Base-by-base conservation (phyloP, 2,113 vertebrate species). In the Istiophorus platypterus region DNA sequence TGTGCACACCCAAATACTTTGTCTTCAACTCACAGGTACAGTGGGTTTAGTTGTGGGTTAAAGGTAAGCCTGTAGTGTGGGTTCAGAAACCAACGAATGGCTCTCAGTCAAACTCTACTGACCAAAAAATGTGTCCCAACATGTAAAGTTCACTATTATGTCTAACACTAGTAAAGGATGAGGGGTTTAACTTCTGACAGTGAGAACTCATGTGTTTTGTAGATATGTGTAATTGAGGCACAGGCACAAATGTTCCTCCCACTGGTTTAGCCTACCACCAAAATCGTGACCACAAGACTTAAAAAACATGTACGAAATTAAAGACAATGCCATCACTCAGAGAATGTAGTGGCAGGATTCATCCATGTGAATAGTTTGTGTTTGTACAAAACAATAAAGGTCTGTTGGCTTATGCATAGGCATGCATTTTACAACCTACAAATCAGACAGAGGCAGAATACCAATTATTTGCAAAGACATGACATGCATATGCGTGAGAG, bases 11-110 rank as follows among this genome's bases (percentile, higher is more conserved):
- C 56, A 98, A 98, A 89, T 99, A 97, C 89, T 98, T 99, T 79
- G 90, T 98, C 41, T 99, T 99, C 93, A 99, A 99, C 90, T 98
- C 97, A 3, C 96, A 98, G 97, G 98, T 99, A 91, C 82, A 94
- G 2, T 0, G 18, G 18, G 11, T 18, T 17, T 18, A 9, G 13
- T 18, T 10, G 41, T 22, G 26, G 37, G 0, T 3, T 1, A 15
- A 20, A 22, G 34, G 27, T 47, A 31, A 57, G 18, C 7, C 24
- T 17, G 22, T 18, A 31, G 3, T 47, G 27, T 22, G 31, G 10
- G 20, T 18, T 12, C 24, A 10, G 39, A 26, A 20, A 39, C 37
- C 14, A 5, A 22, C 37, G 27, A 15, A 2, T 45, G 11, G 27
- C 14, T 39, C 9, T 39, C 37, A 39, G 10, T 39, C 37, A 34